These are phyloP conservation scores for Forbesichthys papilliferus DNA, from an alignment of 2,113 vertebrate genomes.

Conservation along the genomic window DNA sequence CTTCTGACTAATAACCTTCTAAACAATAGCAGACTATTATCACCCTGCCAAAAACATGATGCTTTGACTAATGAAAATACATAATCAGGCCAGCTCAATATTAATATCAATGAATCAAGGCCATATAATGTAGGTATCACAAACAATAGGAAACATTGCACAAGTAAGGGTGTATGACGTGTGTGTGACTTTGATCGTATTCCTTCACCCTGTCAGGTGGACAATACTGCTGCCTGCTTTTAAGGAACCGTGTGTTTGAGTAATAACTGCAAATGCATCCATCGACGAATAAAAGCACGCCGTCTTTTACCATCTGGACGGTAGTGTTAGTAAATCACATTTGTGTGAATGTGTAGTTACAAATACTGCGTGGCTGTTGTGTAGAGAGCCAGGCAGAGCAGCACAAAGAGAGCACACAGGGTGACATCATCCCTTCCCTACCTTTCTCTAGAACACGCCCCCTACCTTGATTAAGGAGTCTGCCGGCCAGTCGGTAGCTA, in stretches of 20 bases:
- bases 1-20: slow-evolving; percentile 44
- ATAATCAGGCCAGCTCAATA: slow-evolving; percentile 11
- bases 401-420: slow-evolving; percentile 64
- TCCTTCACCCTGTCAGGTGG: slow-evolving; percentile 17
- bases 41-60: slow-evolving; percentile 40
- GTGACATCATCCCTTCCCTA: slow-evolving; percentile 72
- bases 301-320: background rate
- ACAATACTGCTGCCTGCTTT: background rate
- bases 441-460: slow-evolving; percentile 52
- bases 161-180: slow-evolving; percentile 12
- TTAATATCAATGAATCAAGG: background rate
- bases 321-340: background rate
- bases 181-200: background rate
- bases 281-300: background rate
- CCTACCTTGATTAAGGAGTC: slow-evolving; percentile 57
- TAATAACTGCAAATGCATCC: background rate
- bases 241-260: background rate
- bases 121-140: background rate
- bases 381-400: slow-evolving; percentile 21
- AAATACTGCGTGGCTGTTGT: slow-evolving; percentile 32
- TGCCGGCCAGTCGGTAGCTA: background rate
- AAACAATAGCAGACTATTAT: slow-evolving; percentile 58
- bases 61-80: slow-evolving; percentile 60
- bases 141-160: slow-evolving; percentile 3
- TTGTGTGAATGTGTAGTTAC: background rate